These are phyloP conservation scores for Chinchilla lanigera DNA, from an alignment of 2,113 vertebrate species.

Conservation along the genomic window DNA sequence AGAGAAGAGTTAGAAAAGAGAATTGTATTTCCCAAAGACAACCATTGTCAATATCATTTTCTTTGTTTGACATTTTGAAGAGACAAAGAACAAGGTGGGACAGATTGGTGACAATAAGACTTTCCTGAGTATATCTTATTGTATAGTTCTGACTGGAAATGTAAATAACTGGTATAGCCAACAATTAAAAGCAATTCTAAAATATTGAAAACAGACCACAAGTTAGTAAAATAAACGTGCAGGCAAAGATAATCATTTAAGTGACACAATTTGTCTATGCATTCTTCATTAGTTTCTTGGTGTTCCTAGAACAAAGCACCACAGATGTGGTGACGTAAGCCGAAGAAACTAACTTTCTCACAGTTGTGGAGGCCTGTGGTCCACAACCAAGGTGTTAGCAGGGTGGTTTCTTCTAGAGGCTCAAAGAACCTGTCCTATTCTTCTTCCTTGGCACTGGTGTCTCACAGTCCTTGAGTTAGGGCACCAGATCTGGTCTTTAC, in stretches of 20 bases:
- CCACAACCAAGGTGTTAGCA: neutral
- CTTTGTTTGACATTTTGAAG: neutral
- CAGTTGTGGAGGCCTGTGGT: neutral
- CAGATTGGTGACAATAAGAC: neutral
- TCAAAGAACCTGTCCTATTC: neutral
- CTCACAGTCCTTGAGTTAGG: neutral
- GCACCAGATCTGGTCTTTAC: neutral
- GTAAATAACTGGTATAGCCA: conserved; percentile 13
- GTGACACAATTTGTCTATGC: neutral
- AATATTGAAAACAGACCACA: conserved; percentile 2
- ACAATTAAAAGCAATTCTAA: conserved; percentile 37
- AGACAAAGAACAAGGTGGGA: conserved; percentile 2
- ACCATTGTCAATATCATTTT: neutral
- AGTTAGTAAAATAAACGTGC: neutral
- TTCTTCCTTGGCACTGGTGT: neutral
- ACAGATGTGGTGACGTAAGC: neutral
- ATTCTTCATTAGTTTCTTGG: neutral
- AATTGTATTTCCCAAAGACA: conserved; percentile 18
- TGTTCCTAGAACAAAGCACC: neutral
- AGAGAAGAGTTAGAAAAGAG: conserved; percentile 51
- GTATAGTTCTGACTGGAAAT: conserved; percentile 14
- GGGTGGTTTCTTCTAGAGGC: neutral
- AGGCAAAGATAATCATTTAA: neutral
- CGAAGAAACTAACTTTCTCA: neutral
- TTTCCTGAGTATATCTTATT: conserved; percentile 16